Evolutionary conservation across 2,888 invertebrate species (phyloP), one percentile per base, ranked within the genome.

Genomic region (Sphinx pinastri): DNA sequence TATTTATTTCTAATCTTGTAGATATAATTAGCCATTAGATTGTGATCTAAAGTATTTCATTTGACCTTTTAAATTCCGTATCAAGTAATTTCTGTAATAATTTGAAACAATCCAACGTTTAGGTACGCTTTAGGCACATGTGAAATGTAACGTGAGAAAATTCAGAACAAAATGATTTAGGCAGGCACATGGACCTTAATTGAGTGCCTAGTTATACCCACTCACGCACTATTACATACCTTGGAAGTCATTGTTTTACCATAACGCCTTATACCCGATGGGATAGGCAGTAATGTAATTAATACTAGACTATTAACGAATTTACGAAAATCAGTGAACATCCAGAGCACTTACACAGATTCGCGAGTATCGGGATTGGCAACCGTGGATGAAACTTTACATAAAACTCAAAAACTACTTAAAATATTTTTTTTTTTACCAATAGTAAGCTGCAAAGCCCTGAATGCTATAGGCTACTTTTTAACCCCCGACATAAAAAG

Each of bases 161-260:
- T 59, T 59, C 31, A 59, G 58, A 59, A 31, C 58, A 13, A 57
- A 25, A 57, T 6, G 31, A 38, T 59, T 59, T 59, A 59, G 58
- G 14, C 31, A 59, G 31, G 38, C 31, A 38, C 38, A 31, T 59
- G 58, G 25, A 1, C 14, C 38, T 38, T 59, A 59, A 59, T 59
- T 59, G 58, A 31, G 31, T 31, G 58, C 58, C 58, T 59, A 59
- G 58, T 31, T 59, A 38, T 14, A 31, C 31, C 6, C 0, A 38
- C 14, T 38, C 58, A 59, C 58, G 58, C 58, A 59, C 13, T 3
- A 16, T 3, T 14, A 38, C 38, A 59, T 59, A 38, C 58, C 58
- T 51, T 51, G 31, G 2, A 25, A 16, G 14, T 8, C 31, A 59
- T 38, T 14, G 14, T 14, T 38, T 31, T 14, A 58, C 2, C 2